Base-by-base conservation (phyloP, 2,797 vertebrate genomes). In the Sparidentex hasta region DNA sequence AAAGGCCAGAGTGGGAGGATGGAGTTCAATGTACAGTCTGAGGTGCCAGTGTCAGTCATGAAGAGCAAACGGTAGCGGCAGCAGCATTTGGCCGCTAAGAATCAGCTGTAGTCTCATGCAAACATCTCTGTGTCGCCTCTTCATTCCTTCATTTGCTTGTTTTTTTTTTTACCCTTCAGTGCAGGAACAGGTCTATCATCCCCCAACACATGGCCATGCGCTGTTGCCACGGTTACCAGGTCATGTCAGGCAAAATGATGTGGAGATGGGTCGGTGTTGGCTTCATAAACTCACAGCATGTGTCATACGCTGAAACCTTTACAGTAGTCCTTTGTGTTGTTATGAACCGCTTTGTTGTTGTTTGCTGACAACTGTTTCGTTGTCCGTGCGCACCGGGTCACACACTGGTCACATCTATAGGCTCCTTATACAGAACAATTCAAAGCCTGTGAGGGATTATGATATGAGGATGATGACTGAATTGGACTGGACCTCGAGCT, bases 141-240 rank as follows among this genome's bases (percentile, higher is more conserved):
- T 47, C 16, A 57, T 23, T 23, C 17, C 5, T 65, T 55, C 63
- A 51, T 54, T 74, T 72, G 7, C 38, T 38, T 55, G 64, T 65
- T n/a, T n/a, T n/a, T n/a, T n/a, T 50, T 48, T 65, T 56, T 56
- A 46, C 59, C 66, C 11, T 65, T 78, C 48, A 46, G 18, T 71
- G 29, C 44, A 66, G 46, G 33, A 62, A 25, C 6, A 27, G 44
- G 58, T 58, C 20, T 57, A 38, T 2, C 38, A 38, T 11, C 44
- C 44, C 21, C 56, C 41, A 58, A 33, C 41, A 51, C 52, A 84
- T 84, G 65, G 46, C 65, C 51, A 17, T 51, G 75, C 75, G 17
- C 50, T 65, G 88, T 92, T 92, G 76, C 83, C 68, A 76, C 86
- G 86, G 92, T 82, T 81, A 91, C 87, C 13, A 9, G 56, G 71